Evolutionary conservation across 2,113 vertebrate genomes (phyloP).

Genomic region (Gymnobelideus leadbeateri): DNA sequence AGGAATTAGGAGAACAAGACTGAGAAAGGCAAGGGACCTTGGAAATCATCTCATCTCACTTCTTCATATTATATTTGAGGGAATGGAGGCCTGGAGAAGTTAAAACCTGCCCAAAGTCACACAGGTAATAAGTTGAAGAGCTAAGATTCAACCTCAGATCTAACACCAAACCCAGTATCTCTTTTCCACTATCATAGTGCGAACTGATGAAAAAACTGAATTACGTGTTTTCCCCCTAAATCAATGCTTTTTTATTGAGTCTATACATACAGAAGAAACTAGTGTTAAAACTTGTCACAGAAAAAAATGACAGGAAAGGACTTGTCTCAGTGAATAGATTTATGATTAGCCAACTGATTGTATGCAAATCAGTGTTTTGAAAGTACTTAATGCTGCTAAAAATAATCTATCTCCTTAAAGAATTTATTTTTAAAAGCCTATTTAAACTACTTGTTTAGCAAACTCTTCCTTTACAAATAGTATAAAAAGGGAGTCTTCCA

Average conservation of each 20-base stretch:
- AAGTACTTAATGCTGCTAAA: neutral
- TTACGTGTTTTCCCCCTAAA: neutral
- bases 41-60: neutral
- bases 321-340: neutral
- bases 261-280: neutral
- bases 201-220: neutral
- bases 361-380: neutral
- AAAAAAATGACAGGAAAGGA: neutral
- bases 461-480: neutral
- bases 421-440: neutral
- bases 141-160: neutral
- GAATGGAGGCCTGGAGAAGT: neutral
- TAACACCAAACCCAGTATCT: neutral
- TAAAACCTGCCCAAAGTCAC: neutral
- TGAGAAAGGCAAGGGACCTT: neutral
- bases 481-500: neutral
- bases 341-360: neutral
- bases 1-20: neutral
- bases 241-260: neutral
- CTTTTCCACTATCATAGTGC: neutral
- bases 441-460: neutral
- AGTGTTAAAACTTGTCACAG: neutral
- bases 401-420: neutral
- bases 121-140: neutral
- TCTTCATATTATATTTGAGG: neutral